Conservation (phyloP, 2,797 vertebrate genomes). For the Sarcoramphus papa region DNA sequence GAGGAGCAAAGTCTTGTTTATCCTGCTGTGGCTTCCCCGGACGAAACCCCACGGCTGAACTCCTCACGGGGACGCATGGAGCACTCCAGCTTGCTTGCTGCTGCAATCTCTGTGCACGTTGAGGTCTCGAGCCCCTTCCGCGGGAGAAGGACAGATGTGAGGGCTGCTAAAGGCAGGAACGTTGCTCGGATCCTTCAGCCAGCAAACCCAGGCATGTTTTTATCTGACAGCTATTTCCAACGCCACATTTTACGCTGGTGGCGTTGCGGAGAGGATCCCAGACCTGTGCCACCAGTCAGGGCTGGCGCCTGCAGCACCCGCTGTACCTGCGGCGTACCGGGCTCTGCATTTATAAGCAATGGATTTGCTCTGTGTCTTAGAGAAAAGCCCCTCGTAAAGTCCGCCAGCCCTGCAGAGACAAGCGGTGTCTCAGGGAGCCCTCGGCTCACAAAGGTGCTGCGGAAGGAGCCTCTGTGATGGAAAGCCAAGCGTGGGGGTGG, state of each 20-base stretch:
- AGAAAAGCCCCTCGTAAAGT: neutral
- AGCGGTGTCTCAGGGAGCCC: neutral
- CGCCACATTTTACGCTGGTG: neutral
- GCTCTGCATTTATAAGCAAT: fast-evolving
- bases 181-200: neutral
- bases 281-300: neutral
- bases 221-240: neutral
- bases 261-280: fast-evolving
- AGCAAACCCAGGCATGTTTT: neutral
- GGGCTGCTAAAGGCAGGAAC: neutral
- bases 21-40: neutral
- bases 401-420: neutral
- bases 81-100: neutral
- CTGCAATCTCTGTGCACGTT: neutral
- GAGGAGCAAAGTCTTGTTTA: neutral
- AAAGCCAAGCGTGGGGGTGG: fast-evolving
- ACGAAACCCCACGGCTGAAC: neutral
- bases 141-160: neutral
- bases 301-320: neutral
- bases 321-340: neutral
- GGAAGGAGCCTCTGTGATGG: neutral
- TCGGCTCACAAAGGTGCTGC: neutral
- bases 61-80: fast-evolving
- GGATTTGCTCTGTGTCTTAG: neutral
- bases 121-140: neutral